Conservation (phyloP, 2,113 vertebrate species). For the Campylomormyrus tamandua region DNA sequence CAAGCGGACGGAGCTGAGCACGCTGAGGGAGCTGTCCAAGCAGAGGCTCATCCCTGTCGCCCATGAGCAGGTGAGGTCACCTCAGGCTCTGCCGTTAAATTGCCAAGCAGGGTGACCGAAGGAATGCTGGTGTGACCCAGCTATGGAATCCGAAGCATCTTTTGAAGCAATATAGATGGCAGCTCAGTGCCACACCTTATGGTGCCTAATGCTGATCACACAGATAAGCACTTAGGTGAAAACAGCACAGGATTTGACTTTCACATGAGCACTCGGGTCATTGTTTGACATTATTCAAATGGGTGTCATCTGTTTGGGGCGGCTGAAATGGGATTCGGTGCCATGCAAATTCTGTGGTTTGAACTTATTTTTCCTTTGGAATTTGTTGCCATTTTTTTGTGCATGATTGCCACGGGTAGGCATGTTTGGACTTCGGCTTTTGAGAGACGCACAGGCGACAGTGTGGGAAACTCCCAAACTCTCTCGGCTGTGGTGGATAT, state of each 20-base stretch:
- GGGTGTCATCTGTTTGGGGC: background rate
- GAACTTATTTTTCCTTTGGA: background rate
- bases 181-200: background rate
- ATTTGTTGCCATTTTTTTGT: background rate
- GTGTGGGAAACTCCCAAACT: background rate
- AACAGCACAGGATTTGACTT: background rate
- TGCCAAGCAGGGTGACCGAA: background rate
- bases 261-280: background rate
- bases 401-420: no score
- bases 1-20: constrained; percentile 82
- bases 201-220: background rate
- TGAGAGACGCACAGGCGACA: background rate
- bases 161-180: background rate
- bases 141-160: background rate
- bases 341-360: background rate
- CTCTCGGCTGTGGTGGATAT: background rate
- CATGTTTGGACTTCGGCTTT: background rate
- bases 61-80: constrained; percentile 49
- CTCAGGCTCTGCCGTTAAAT: background rate
- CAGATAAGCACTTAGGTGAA: background rate
- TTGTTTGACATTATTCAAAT: background rate
- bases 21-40: constrained; percentile 86
- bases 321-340: background rate
- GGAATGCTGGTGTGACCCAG: background rate
- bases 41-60: constrained; percentile 87